Base-by-base conservation (phyloP, 2,113 vertebrate genomes). In the Formicarius rufipectus region DNA sequence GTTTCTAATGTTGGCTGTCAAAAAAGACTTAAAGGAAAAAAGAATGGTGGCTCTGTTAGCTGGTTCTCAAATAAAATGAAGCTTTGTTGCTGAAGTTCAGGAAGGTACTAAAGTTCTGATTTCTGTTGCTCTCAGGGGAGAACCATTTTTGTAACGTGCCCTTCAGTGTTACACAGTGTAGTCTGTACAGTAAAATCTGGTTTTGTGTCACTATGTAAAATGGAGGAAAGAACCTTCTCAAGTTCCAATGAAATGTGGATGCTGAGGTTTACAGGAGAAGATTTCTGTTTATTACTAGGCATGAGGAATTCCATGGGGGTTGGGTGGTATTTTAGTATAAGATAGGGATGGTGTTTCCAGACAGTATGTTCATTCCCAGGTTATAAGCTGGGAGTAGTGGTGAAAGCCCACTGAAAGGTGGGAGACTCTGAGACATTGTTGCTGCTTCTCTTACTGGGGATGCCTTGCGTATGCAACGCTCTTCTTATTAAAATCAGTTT, bases 11-110 rank as follows among this genome's bases (percentile, higher is more conserved):
- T 78, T 84, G 35, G 30, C n/a, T 55, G 44, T 80, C 58, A 42
- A 33, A 91, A 92, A 94, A 20, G 37, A 73, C 45, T 67, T 69
- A 59, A 55, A 85, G 50, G 40, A 69, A 80, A 79, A 79, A 76
- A 82, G 56, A 95, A 87, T 66, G 60, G 68, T 68, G 39, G 17
- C 60, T 94, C 55, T 94, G 85, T 93, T 96, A 79, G 71, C 31
- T 83, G 42, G 33, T 58, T 18, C 21, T 86, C 49, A 45, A 37
- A 64, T 74, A 84, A 68, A 87, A 79, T 40, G 50, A 64, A 75
- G 73, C 67, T 63, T 89, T 95, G 90, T 72, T 82, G 62, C 33
- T 77, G 56, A 72, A 83, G 60, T 95, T 96, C 59, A 23, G 2
- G 4, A 69, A 80, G 77, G 90, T 96, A 47, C 80, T 86, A 25